Evolutionary conservation across 2,888 invertebrate species (phyloP), one percentile per base, ranked within the genome.

Genomic region (Hanleya hanleyi): DNA sequence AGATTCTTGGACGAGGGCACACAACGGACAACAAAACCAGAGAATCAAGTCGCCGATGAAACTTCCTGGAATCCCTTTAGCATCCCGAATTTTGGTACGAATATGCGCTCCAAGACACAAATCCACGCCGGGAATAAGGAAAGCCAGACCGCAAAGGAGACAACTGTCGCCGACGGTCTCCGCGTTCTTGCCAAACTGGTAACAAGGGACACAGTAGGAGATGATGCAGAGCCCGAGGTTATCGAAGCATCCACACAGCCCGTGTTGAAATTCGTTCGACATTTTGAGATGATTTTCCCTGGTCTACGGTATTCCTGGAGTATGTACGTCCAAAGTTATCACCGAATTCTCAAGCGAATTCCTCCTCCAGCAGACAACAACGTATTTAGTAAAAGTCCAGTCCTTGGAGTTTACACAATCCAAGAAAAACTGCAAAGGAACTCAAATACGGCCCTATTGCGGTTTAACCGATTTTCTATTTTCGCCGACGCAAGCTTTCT

Each of bases 231-330:
- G 57, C 29, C 80, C 79, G 67, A 81, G 82, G 82, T 89, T 87
- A 77, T 87, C 87, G 77, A 89, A 89, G 76, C 88, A 89, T 32
- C 89, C 87, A 70, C 79, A 88, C 37, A 89, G 76, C 50, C 88
- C 88, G 68, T 89, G 84, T 70, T 87, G 84, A 78, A 81, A 86
- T 50, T 84, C 78, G 1, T 77, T 69, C 57, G 73, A 69, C 73
- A 73, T 73, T n/a, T 18, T 37, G 38, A 62, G 9, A 62, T 62
- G 62, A n/a, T n/a, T n/a, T n/a, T n/a, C n/a, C n/a, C n/a, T n/a
- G n/a, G n/a, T n/a, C n/a, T n/a, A n/a, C n/a, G n/a, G n/a, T n/a
- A n/a, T n/a, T n/a, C n/a, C n/a, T n/a, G n/a, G n/a, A n/a, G n/a
- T n/a, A n/a, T n/a, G n/a, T n/a, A n/a, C n/a, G n/a, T n/a, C n/a